Base-by-base conservation (phyloP, 2,888 invertebrate species). In the Noctua fimbriata region DNA sequence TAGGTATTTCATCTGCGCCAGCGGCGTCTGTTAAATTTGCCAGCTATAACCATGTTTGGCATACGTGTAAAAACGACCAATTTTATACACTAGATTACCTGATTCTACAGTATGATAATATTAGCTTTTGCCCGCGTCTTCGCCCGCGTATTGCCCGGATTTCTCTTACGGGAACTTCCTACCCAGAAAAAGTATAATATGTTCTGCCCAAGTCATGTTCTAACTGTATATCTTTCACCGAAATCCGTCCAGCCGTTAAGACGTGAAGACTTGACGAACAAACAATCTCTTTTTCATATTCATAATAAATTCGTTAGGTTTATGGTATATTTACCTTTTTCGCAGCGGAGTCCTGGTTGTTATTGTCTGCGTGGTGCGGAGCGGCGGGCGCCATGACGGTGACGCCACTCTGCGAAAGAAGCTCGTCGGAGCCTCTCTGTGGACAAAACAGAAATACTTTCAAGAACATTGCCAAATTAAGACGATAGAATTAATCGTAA, bases 391-490 rank as follows among this genome's bases (percentile, higher is more conserved):
- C 98, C 98, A 99, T 99, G 95, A 98, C 98, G 97, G 98, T 98
- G 96, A 99, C 98, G 97, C 98, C 98, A 97, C 98, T 98, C 97
- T 99, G 99, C 97, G 99, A 99, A 97, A 99, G 98, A 97, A 99
- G 98, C 98, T 99, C 99, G 98, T 99, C 99, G 96, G 99, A 99
- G 97, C 99, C 99, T 97, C 99, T 98, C 99, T 99, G 98, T 75
- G 94, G 84, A 90, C 82, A 87, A 92, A 78, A 72, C 32, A 83
- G 24, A 84, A 69, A 63, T 6, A 73, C 12, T 66, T 73, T 79
- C 7, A 66, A 10, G 0, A 67, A 28, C 60, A 69, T 9, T 16
- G 24, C 9, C 44, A 44, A 41, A n/a, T 18, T 58, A 36, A 9
- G 16, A 44, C 28, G 0, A 70, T 14, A 21, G 0, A 10, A 47